Evolutionary conservation across 2,888 invertebrate species (phyloP).

Genomic region (Ypsolopha scabrella): DNA sequence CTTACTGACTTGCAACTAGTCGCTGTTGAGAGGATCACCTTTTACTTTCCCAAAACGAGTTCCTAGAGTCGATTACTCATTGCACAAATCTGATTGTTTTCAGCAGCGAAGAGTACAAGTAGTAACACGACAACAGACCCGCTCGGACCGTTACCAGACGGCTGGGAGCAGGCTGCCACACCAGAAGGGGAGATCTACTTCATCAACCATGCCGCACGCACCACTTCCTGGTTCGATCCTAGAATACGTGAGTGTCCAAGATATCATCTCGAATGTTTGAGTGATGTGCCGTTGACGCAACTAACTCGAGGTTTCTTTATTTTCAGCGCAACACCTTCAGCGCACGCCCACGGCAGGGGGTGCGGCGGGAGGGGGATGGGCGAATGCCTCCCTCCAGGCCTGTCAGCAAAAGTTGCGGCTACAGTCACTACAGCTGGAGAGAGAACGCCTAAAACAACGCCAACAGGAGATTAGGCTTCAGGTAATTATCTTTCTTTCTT

Average conservation of each 20-base stretch:
- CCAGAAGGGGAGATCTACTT: constrained; percentile 90
- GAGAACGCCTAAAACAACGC: constrained; percentile 88
- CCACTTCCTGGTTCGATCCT: constrained; percentile 98
- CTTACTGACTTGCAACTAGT: constrained; percentile 54
- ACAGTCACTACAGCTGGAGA: constrained; percentile 87
- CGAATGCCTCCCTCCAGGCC: constrained; percentile 72
- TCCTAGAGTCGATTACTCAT: constrained; percentile 18
- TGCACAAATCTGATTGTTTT: constrained; percentile 48
- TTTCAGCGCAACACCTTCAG: constrained; percentile 70
- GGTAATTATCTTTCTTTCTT: constrained; percentile 68
- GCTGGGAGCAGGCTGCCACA: constrained; percentile 90
- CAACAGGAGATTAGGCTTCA: constrained; percentile 92
- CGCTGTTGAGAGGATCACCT: constrained; percentile 59
- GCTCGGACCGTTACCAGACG: constrained; percentile 85
- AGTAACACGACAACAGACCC: constrained; percentile 65
- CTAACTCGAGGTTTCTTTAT: constrained; percentile 1
- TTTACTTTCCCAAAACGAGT: neutral
- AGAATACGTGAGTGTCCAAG: constrained; percentile 87
- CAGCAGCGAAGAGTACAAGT: constrained; percentile 70
- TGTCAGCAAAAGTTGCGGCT: constrained; percentile 83
- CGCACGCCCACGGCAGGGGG: constrained; percentile 68
- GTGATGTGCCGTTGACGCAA: neutral
- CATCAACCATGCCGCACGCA: constrained; percentile 92
- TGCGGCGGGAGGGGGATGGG: constrained; percentile 69
- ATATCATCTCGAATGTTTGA: neutral